Conservation (phyloP, 35 echinoderm and acorn worm species). For the Chiridota heheva region DNA sequence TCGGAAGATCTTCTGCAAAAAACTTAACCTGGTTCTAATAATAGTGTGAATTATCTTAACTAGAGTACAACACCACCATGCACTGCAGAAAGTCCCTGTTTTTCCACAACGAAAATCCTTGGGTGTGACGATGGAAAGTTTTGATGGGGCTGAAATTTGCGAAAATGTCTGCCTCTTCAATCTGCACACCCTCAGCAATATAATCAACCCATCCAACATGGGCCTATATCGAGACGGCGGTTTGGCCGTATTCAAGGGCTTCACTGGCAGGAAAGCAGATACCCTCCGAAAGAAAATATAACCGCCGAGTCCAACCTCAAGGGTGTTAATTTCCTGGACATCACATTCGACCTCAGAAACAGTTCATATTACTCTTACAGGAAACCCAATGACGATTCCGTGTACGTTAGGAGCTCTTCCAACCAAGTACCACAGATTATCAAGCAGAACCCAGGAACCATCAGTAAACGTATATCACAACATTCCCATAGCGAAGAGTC, state of each 20-base stretch:
- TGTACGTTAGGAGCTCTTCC: background rate
- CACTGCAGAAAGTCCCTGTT: constrained; percentile 41
- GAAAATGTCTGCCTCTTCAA: constrained; percentile 4
- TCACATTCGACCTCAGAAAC: constrained; percentile 1
- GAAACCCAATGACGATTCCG: background rate
- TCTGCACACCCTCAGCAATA: background rate
- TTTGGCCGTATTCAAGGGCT: background rate
- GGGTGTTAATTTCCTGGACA: too few relatives aligned
- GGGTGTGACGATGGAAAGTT: constrained; percentile 32
- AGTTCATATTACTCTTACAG: background rate
- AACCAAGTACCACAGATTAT: background rate
- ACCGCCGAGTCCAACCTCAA: too few relatives aligned
- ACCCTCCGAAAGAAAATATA: too few relatives aligned
- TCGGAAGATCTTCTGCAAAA: constrained; percentile 28
- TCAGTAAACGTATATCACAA: too few relatives aligned
- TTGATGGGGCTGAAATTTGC: background rate
- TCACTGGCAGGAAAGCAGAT: constrained; percentile 1
- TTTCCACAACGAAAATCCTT: constrained; percentile 19
- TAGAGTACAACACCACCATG: constrained; percentile 4
- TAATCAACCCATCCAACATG: background rate
- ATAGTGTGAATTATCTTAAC: background rate
- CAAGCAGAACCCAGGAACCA: too few relatives aligned
- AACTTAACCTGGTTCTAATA: constrained; percentile 9
- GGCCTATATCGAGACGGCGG: background rate
- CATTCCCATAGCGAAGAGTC: background rate